phyloP scores from a whole-genome alignment of 2,113 vertebrate genomes.

The human (Homo sapiens) region DNA sequence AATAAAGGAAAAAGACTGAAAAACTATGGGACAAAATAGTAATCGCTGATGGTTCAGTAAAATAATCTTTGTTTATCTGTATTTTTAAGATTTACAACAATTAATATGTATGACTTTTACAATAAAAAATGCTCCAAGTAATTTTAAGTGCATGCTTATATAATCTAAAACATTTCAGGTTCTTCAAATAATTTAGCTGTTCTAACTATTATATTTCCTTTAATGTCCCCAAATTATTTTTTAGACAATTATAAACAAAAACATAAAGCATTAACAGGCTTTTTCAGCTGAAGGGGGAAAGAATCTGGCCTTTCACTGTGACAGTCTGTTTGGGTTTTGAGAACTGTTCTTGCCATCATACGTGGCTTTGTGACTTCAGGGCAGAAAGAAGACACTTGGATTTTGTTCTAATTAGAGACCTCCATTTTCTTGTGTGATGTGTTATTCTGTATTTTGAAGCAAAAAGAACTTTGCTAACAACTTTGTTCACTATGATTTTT shows the following conservation, averaged over 20 bases:
- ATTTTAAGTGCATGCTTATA: slow-evolving; percentile 30
- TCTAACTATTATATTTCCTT: not conserved
- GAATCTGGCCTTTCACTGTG: not conserved
- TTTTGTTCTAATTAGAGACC: not conserved
- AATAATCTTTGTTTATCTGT: not conserved
- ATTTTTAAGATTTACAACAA: slow-evolving; percentile 25
- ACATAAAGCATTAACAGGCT: not conserved
- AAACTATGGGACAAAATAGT: not conserved
- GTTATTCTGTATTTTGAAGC: not conserved
- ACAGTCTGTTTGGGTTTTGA: not conserved
- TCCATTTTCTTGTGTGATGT: not conserved
- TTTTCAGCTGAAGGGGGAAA: not conserved
- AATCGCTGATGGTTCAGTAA: not conserved
- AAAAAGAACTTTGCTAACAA: not conserved
- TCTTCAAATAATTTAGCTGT: slow-evolving; percentile 37
- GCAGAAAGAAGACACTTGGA: not conserved
- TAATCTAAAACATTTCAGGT: not conserved
- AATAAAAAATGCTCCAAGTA: not conserved
- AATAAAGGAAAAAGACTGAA: not conserved
- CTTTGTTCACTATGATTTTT: not conserved
- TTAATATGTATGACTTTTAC: not conserved
- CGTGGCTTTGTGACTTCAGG: not conserved
- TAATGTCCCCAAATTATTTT: not conserved
- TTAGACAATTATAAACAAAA: slow-evolving; percentile 11
- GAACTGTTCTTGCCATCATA: not conserved